These are phyloP conservation scores for Adoxophyes honmai DNA, from an alignment of 1,140 invertebrate genomes.

Conservation along the genomic window DNA sequence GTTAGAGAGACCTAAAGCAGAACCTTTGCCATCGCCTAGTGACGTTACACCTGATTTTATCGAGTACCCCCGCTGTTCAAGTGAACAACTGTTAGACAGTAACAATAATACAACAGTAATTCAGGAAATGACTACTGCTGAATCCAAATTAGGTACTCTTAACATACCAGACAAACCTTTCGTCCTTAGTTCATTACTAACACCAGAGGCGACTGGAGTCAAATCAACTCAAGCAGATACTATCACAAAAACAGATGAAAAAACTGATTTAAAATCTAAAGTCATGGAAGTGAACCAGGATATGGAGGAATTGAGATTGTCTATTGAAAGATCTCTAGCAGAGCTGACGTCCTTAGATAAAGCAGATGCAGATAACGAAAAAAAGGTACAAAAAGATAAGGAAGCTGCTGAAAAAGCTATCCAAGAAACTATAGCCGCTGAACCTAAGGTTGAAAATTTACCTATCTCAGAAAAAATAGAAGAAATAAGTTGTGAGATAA, in stretches of 20 bases:
- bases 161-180: constrained; percentile 34
- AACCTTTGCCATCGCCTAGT: constrained; percentile 18
- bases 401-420: constrained; percentile 14
- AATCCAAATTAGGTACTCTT: constrained; percentile 33
- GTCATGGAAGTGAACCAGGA: constrained; percentile 64
- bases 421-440: neutral
- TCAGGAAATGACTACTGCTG: constrained; percentile 40
- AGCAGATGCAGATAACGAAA: constrained; percentile 39
- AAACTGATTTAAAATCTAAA: constrained; percentile 61
- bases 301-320: constrained; percentile 60
- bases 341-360: constrained; percentile 57
- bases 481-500: too few relatives aligned
- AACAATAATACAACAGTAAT: constrained; percentile 61
- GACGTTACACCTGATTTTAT: constrained; percentile 52
- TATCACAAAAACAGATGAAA: constrained; percentile 25
- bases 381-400: constrained; percentile 31
- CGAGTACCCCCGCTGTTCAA: constrained; percentile 49
- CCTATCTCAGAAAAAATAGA: neutral
- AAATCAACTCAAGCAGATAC: constrained; percentile 21
- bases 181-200: constrained; percentile 31
- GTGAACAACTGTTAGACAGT: constrained; percentile 45
- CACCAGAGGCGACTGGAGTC: constrained; percentile 21
- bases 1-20: neutral
- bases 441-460: neutral
- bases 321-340: constrained; percentile 65